phyloP scores from a whole-genome alignment of 2,113 vertebrate genomes.

The Mormyrus iriodes region DNA sequence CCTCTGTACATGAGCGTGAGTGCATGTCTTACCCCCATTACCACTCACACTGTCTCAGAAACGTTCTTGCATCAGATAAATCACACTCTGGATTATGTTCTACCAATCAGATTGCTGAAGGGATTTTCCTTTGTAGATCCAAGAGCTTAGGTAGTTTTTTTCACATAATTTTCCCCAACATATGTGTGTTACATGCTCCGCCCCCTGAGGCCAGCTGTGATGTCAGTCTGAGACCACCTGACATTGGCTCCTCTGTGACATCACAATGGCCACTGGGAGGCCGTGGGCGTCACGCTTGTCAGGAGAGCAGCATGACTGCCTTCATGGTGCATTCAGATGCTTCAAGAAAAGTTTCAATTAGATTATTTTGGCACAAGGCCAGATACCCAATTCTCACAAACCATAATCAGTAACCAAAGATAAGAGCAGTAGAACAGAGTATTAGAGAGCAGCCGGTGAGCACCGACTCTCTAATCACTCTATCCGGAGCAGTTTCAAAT shows the following conservation, averaged over 20 bases:
- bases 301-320: background rate
- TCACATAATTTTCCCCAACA: background rate
- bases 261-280: background rate
- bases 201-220: background rate
- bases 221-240: background rate
- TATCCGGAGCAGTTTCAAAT: background rate
- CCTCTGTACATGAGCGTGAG: too few species aligned
- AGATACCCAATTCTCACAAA: constrained; percentile 40
- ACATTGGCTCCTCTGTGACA: background rate
- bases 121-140: background rate
- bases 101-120: background rate
- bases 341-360: constrained; percentile 23
- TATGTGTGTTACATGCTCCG: background rate
- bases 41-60: background rate
- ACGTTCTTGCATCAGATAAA: background rate
- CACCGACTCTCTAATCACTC: background rate
- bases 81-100: background rate
- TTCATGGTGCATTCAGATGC: background rate
- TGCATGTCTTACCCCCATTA: background rate
- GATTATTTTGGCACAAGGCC: constrained; percentile 39
- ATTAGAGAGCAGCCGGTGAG: constrained; percentile 3
- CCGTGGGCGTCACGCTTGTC: background rate
- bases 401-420: constrained; percentile 50
- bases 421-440: constrained; percentile 24
- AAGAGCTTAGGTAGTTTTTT: background rate